A percentile compares a stretch with the other conserved stretches of the same genome.
phyloP scores from a whole-genome alignment of 2,113 vertebrate species.

The Apodemus speciosus region DNA sequence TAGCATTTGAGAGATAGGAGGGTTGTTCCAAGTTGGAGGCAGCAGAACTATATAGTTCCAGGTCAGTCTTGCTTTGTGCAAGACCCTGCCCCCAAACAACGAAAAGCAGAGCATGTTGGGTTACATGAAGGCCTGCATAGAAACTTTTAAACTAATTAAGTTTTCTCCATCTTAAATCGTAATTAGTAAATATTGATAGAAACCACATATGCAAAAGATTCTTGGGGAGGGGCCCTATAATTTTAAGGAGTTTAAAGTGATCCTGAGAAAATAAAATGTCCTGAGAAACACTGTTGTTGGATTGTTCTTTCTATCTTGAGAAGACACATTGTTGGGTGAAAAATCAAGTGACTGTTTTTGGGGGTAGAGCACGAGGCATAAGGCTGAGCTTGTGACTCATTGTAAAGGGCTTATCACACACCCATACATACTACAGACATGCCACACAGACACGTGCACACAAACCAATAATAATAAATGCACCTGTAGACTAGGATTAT shows the following conservation, averaged over 20 bases:
- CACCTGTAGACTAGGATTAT: neutral
- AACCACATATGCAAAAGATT: neutral
- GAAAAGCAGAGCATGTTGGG: too few species aligned
- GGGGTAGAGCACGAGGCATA: neutral
- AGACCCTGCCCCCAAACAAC: neutral
- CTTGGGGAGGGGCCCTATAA: neutral
- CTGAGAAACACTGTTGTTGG: neutral
- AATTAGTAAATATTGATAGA: slow-evolving; percentile 22
- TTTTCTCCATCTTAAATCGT: slow-evolving; percentile 6
- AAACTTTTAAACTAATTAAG: neutral
- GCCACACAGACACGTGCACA: neutral
- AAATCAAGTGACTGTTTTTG: neutral
- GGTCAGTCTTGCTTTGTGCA: neutral
- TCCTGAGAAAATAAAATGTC: neutral
- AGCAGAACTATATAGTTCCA: neutral
- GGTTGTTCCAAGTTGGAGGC: neutral
- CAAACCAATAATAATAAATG: neutral
- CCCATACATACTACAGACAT: neutral
- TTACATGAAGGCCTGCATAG: neutral
- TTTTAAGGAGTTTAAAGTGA: neutral
- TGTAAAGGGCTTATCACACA: neutral
- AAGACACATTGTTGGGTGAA: neutral
- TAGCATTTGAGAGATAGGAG: neutral
- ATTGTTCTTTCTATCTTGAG: slow-evolving; percentile 12
- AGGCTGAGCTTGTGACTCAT: neutral